Evolutionary conservation across 2,888 invertebrate genomes (phyloP).

Genomic region (Cyaniris semiargus): DNA sequence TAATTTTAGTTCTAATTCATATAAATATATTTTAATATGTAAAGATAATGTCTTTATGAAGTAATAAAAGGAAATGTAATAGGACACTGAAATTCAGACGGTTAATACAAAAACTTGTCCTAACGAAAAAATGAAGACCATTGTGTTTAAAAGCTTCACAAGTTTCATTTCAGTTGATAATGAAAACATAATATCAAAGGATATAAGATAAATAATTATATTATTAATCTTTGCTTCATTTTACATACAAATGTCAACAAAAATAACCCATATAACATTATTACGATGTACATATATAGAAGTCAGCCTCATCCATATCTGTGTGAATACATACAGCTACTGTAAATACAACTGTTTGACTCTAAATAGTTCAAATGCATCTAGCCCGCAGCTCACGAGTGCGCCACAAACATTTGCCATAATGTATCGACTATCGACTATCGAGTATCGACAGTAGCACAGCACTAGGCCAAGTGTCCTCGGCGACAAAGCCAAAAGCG

Average conservation of each 20-base stretch:
- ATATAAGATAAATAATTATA: too few relatives aligned
- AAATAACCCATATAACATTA: background rate
- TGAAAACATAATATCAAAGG: too few relatives aligned
- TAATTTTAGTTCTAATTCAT: background rate
- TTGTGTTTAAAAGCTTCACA: too few relatives aligned
- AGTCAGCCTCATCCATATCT: too few relatives aligned
- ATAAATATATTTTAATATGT: background rate
- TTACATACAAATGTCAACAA: background rate
- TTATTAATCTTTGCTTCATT: too few relatives aligned
- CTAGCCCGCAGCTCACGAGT: background rate
- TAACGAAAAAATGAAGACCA: too few relatives aligned
- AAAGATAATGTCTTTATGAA: background rate
- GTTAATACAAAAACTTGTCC: too few relatives aligned
- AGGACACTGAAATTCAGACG: too few relatives aligned
- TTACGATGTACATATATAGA: background rate
- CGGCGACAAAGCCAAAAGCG: constrained; percentile 41
- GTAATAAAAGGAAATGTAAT: background rate
- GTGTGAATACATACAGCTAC: too few relatives aligned
- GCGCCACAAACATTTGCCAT: constrained; percentile 11
- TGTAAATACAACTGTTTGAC: background rate
- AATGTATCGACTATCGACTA: constrained; percentile 34
- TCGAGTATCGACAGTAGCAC: constrained; percentile 33
- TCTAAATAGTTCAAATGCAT: constrained; percentile 6
- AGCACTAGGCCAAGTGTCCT: constrained; percentile 37
- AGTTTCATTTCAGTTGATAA: too few relatives aligned